Conservation (phyloP, 2,888 invertebrate species). For the Ophion ventricosus region DNA sequence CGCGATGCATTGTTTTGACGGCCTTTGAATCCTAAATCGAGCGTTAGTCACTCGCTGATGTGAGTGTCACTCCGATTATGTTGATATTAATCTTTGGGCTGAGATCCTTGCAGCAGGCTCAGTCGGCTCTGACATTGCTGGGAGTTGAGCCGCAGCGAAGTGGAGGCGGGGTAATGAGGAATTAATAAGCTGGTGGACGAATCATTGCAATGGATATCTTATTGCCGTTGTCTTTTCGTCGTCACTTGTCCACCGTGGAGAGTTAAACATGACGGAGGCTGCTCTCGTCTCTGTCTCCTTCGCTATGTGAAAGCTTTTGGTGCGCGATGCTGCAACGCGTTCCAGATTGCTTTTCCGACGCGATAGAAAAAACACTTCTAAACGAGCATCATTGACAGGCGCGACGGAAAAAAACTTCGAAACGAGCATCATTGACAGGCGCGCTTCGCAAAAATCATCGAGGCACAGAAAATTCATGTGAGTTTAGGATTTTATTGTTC, state of each 20-base stretch:
- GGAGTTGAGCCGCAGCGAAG: constrained; percentile 4
- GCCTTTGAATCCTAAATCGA: constrained; percentile 25
- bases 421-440: neutral
- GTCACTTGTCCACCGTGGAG: constrained; percentile 2
- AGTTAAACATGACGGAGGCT: constrained; percentile 30
- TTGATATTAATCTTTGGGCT: constrained; percentile 16
- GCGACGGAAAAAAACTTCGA: neutral
- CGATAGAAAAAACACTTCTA: constrained; percentile 8
- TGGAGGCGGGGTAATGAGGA: constrained; percentile 32
- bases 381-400: neutral
- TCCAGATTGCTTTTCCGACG: constrained; percentile 3
- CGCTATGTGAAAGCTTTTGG: constrained; percentile 50
- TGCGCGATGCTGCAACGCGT: constrained; percentile 33
- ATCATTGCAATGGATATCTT: constrained; percentile 32
- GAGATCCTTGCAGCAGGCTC: constrained; percentile 18
- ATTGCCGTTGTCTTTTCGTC: constrained; percentile 8
- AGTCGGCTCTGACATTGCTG: constrained; percentile 28
- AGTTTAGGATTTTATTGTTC: neutral
- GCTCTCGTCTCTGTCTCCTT: constrained; percentile 21
- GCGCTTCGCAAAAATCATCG: neutral
- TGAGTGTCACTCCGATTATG: constrained; percentile 13
- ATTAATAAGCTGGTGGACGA: constrained; percentile 23
- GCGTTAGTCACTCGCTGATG: constrained; percentile 21
- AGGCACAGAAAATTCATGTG: neutral
- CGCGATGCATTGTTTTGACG: constrained; percentile 2